Percentiles rank a stretch among this genome's conserved stretches.
Evolutionary conservation across 2,113 vertebrate genomes (phyloP).

Genomic region (Psittacara wagleri): DNA sequence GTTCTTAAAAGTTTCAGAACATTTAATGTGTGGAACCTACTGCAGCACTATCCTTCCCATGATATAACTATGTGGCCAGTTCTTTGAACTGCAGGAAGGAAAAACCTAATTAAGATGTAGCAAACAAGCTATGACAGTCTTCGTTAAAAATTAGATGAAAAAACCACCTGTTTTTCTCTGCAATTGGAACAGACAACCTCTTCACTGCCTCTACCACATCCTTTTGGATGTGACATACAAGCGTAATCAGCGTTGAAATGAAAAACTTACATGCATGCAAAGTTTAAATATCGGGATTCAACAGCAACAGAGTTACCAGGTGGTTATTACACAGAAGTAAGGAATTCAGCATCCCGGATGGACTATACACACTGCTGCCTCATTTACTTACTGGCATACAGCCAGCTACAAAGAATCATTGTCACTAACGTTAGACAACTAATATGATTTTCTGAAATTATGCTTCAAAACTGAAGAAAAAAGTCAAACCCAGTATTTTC

Average conservation of each 20-base stretch:
- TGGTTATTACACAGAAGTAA: not conserved
- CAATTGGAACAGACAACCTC: rapidly evolving
- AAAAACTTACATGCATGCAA: not conserved
- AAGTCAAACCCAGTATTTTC: not conserved
- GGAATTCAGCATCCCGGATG: not conserved
- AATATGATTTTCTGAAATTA: not conserved
- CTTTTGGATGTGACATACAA: not conserved
- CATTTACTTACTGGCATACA: not conserved
- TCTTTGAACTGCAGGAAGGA: not conserved
- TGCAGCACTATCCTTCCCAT: not conserved
- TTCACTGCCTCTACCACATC: not conserved
- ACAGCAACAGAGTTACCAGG: not conserved
- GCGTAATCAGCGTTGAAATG: not conserved
- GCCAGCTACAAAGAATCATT: not conserved
- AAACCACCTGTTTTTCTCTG: not conserved
- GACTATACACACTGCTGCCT: not conserved
- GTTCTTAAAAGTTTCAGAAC: not conserved
- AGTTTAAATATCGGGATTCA: not conserved
- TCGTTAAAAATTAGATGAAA: not conserved
- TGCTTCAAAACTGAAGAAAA: not conserved
- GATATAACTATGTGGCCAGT: not conserved
- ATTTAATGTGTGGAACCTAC: not conserved
- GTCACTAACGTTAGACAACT: not conserved
- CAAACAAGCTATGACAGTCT: not conserved
- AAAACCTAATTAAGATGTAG: not conserved